Percentiles rank a stretch among this genome's conserved stretches.
These are phyloP conservation scores for Urophycis tenuis DNA, from an alignment of 2,797 vertebrate genomes.

Conservation along the genomic window DNA sequence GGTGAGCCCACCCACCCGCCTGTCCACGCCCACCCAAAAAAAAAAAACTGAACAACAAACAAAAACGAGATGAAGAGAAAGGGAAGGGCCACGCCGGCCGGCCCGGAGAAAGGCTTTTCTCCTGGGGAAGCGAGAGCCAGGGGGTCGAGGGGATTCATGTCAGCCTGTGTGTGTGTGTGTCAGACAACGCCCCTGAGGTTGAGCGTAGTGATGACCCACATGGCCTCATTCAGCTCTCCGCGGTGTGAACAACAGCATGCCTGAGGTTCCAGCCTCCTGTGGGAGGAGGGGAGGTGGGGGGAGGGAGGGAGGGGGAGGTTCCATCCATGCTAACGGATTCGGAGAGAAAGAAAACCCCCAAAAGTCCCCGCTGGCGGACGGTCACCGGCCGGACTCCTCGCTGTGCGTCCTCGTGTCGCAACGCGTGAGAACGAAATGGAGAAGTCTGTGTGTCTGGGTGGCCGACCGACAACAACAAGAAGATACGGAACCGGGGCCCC, in stretches of 20 bases:
- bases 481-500: constrained; percentile 53
- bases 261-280: too few species aligned
- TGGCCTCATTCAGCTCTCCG: background rate
- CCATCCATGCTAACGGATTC: too few species aligned
- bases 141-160: constrained; percentile 21
- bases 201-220: background rate
- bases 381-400: too few species aligned
- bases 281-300: too few species aligned
- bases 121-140: constrained; percentile 7
- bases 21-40: too few species aligned
- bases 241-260: background rate
- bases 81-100: constrained; percentile 16
- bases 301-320: too few species aligned
- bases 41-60: constrained; percentile 4
- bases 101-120: constrained; percentile 30
- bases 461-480: constrained; percentile 45
- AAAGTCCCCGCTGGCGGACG: too few species aligned
- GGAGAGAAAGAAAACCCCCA: too few species aligned
- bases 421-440: constrained; percentile 15
- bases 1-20: background rate
- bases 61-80: constrained; percentile 26
- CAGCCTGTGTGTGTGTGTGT: constrained; percentile 15
- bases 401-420: constrained; percentile 7
- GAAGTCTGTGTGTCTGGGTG: constrained; percentile 18
- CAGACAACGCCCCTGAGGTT: constrained; percentile 18